A percentile compares a stretch with the other conserved stretches of the same genome.
Conservation (phyloP, 37 sponge, comb jelly and placozoan species). For the Diacarnus erythraeanus region DNA sequence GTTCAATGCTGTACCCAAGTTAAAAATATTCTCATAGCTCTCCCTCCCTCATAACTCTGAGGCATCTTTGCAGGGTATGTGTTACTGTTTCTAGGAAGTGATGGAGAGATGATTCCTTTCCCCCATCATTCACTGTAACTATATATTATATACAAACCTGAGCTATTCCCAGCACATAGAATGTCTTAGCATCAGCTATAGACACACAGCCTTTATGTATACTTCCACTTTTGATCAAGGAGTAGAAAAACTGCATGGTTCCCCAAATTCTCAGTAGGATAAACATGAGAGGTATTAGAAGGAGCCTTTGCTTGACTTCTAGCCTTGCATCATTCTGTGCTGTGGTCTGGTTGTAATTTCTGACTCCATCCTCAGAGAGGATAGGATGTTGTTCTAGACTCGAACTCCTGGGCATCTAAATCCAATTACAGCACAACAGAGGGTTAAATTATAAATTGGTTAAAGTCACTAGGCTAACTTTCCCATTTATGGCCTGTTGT, state of each 20-base stretch:
- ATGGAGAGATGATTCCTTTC: too few relatives aligned
- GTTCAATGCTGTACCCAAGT: too few relatives aligned
- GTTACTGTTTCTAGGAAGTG: too few relatives aligned
- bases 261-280: conserved; percentile 63
- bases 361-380: not conserved
- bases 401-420: not conserved
- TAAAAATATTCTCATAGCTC: too few relatives aligned
- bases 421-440: too few relatives aligned
- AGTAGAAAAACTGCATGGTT: conserved; percentile 51
- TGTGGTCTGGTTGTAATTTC: not conserved
- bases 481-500: too few relatives aligned
- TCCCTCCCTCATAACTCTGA: too few relatives aligned
- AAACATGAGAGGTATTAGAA: conserved; percentile 49
- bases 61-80: too few relatives aligned
- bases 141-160: conserved; percentile 27
- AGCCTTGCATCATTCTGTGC: not conserved
- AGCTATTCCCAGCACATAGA: not conserved
- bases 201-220: conserved; percentile 7
- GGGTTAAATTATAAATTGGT: too few relatives aligned
- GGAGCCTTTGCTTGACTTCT: conserved; percentile 18
- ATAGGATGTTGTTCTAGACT: not conserved
- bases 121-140: too few relatives aligned
- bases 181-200: not conserved
- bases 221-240: not conserved
- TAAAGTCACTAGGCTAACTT: too few relatives aligned